These are phyloP conservation scores for Hyphantria cunea DNA, from an alignment of 1,140 invertebrate species.

Conservation along the genomic window DNA sequence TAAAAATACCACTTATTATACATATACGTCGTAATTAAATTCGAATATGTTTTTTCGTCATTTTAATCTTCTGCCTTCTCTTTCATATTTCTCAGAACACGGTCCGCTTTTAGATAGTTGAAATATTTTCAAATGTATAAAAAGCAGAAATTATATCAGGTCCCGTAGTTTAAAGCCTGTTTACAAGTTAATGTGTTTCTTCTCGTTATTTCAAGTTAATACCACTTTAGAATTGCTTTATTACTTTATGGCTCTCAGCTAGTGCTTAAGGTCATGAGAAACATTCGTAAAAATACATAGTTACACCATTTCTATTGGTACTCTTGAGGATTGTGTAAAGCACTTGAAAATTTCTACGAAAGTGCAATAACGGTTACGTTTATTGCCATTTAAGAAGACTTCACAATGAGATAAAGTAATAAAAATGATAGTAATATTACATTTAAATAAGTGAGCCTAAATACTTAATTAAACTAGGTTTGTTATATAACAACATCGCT, in stretches of 20 bases:
- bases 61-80: no score
- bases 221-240: constrained; percentile 5
- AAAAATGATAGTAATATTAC: constrained; percentile 7
- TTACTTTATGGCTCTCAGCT: constrained; percentile 2
- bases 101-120: no score
- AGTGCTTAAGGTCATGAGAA: constrained; percentile 20
- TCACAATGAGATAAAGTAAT: constrained; percentile 6
- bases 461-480: constrained; percentile 21
- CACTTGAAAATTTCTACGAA: no score
- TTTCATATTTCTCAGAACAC: no score
- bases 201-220: constrained; percentile 4
- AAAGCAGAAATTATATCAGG: no score
- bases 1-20: no score
- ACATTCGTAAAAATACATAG: constrained; percentile 2
- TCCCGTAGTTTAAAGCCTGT: no score
- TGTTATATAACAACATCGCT: constrained; percentile 19
- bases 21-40: no score
- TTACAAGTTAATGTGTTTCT: not conserved
- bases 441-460: constrained; percentile 15
- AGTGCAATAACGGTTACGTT: no score
- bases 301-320: not conserved
- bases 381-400: not conserved
- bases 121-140: no score
- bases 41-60: no score
- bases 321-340: constrained; percentile 1